Base-by-base conservation (phyloP, 2,797 vertebrate species). In the Pampus argenteus region DNA sequence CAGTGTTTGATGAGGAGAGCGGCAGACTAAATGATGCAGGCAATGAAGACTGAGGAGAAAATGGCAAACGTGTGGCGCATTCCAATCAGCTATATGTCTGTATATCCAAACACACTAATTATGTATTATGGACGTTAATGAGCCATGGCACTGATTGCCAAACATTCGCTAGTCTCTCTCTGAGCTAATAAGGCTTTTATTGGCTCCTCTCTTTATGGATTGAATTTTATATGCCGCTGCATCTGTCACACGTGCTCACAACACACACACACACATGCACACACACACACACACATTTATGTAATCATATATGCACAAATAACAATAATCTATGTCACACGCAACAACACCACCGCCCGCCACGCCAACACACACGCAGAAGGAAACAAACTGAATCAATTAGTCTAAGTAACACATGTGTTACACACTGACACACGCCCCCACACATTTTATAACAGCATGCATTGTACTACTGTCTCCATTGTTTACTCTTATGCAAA, bases 71-170 rank as follows among this genome's bases (percentile, higher is more conserved):
- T 66, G 82, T 2, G 28, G 56, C 2, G 76, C 83, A 60, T 88
- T 57, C 62, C 49, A 79, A 92, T 81, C 70, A 74, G 85, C 78
- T 9, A 0, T 51, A 31, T 15, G 54, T 54, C 71, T 69, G 51
- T 71, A 50, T 74, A 86, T 66, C 61, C 81, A 91, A 87, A 84
- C 84, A 82, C 47, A 9, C 74, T 86, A 88, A 93, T 91, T 76
- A 81, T 62, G 59, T 73, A 83, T 89, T 80, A 88, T 73, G 71
- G 69, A 2, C 48, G 70, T 74, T 89, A 91, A 92, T 89, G 89
- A 86, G 79, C 74, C 76, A 1, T 70, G 79, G 60, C 77, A 15
- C 56, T 87, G 89, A 89, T 88, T 87, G 87, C 78, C 81, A 90
- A 80, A 90, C 86, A 86, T 88, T 67, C 78, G 65, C 77, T 76